Evolutionary conservation across 2,888 invertebrate species (phyloP), one percentile per base, ranked within the genome.

Genomic region (Diarsia rubi): DNA sequence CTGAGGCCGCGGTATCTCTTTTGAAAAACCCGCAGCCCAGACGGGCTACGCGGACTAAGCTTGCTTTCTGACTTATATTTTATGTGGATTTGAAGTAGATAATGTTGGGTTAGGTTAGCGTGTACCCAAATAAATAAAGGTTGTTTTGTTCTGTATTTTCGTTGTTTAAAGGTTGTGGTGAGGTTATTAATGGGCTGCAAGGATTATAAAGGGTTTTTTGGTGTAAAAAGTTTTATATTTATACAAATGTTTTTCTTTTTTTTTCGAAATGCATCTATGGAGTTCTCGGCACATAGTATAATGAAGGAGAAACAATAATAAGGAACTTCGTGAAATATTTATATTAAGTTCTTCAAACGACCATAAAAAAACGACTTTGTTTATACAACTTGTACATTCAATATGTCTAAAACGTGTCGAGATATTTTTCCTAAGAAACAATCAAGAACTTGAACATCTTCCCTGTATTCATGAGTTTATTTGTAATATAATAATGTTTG

Each of bases 41-140:
- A n/a, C n/a, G n/a, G n/a, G n/a, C n/a, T n/a, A n/a, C n/a, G n/a
- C 9, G 57, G 57, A 27, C 57, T 42, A 62, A 49, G 52, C 67
- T 54, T 73, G 37, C 24, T 73, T 78, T 45, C 69, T 63, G 42
- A 76, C 59, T 73, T 47, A 69, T 72, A 73, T 77, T 72, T 59
- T 69, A 73, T 60, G 44, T 63, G 31, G 8, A 37, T 69, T 45
- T 49, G 44, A 73, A 78, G 67, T 27, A 63, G 31, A 54, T 16
- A 27, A 66, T 62, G 16, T 54, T 19, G 47, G 60, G 21, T 14
- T 59, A 24, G 27, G 63, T 69, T 69, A 47, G 0, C 62, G 60
- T 54, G 44, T 72, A 80, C 65, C 82, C 54, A 45, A 65, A 80
- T 81, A 76, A 71, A 81, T 75, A 69, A 69, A n/a, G 62, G 16